phyloP scores from a whole-genome alignment of 2,797 vertebrate genomes.

The Rhinophrynus dorsalis region DNA sequence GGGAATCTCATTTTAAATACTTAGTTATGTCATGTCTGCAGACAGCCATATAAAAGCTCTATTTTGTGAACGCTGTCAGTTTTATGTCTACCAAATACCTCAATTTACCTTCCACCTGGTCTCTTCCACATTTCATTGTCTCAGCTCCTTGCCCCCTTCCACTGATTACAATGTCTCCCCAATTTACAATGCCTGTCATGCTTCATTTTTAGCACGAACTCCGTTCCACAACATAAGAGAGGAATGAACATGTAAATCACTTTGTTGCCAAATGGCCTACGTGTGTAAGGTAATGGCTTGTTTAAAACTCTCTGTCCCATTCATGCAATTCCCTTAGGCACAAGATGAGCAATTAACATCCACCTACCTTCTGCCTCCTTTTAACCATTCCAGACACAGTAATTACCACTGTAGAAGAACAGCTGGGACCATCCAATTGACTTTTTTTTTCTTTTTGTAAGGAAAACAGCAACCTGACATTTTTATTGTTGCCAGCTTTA shows the following conservation, averaged over 20 bases:
- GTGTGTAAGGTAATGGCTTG: conserved; percentile 13
- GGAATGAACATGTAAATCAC: conserved; percentile 15
- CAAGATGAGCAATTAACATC: not conserved
- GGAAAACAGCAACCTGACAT: too few relatives aligned
- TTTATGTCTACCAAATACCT: conserved; percentile 22
- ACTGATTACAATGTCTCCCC: not conserved
- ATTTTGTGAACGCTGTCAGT: conserved; percentile 7
- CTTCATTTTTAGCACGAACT: not conserved
- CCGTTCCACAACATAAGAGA: conserved; percentile 3
- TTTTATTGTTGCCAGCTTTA: too few relatives aligned
- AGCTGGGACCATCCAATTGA: not conserved
- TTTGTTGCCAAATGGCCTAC: not conserved
- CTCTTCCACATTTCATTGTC: not conserved
- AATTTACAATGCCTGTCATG: conserved; percentile 12
- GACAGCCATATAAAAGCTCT: not conserved
- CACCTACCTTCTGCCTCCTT: conserved; percentile 3
- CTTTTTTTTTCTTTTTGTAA: not conserved
- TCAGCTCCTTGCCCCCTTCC: not conserved
- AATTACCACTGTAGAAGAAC: not conserved
- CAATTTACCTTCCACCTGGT: conserved; percentile 32
- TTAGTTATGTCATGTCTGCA: not conserved
- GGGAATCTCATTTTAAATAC: not conserved
- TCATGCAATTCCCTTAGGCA: conserved; percentile 11
- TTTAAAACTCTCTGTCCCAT: not conserved
- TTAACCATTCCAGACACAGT: not conserved